Evolutionary conservation across 2,888 invertebrate species (phyloP), one percentile per base, ranked within the genome.

Genomic region (Adelognathus sp.): DNA sequence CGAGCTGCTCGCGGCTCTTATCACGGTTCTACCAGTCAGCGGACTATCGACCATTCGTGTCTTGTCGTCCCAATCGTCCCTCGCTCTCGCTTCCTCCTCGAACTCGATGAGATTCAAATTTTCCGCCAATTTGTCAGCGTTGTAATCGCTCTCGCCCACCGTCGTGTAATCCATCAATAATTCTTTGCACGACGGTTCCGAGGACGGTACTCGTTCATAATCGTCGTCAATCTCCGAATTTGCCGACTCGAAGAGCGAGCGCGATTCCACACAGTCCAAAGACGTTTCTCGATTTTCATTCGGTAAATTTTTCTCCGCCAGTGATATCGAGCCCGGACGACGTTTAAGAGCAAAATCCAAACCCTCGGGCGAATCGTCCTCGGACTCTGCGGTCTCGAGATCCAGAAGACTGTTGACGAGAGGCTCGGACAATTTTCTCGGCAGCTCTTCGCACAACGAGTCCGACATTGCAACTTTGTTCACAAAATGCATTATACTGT

Each of bases 21-120:
- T 58, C 2, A 81, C 81, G 6, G 82, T 82, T 41, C 82, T 71
- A 29, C 80, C 80, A 14, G 82, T 82, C 44, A 82, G 9, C 0
- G 82, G 82, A 36, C 79, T 82, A 6, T 74, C 71, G 4, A 39
- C 0, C 1, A 21, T 3, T 2, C 71, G 69, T 1, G 54, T 33
- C 1, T 60, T 70, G 1, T 61, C 77, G 21, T 81, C 81, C 1
- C 5, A 31, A 11, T 46, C 31, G 16, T 54, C 29, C 50, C 56
- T 58, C 16, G n/a, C 27, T 5, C 27, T 33, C 14, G 16, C 24
- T 21, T 64, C 76, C 3, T 76, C 76, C n/a, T 76, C 71, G 39
- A 70, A 56, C n/a, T 58, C 58, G 14, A 58, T 70, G 11, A 76
- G 39, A 71, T 66, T 64, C 24, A 52, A 64, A 27, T 54, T 7